Base-by-base conservation (phyloP, 2,797 vertebrate genomes). In the Lacerta agilis region DNA sequence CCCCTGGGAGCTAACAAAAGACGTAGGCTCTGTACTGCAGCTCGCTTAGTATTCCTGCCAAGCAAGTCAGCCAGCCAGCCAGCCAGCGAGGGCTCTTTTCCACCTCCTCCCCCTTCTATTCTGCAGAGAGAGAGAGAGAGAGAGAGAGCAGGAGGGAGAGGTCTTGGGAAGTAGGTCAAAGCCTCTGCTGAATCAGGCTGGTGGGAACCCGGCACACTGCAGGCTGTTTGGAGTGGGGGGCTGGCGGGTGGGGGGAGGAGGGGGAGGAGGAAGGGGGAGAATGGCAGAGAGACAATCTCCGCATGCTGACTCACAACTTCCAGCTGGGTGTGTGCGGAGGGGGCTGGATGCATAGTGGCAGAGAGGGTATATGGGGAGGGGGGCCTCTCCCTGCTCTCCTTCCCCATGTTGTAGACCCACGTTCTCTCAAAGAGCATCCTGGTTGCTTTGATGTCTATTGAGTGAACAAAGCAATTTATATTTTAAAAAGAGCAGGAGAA, bases 141-240 rank as follows among this genome's bases (percentile, higher is more conserved):
- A 69, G 33, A 33, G 13, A 83, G 18, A 0, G 13, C 13, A 45
- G 67, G 55, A 66, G 67, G 83, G 55, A 81, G 83, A 80, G 33
- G 83, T 85, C 87, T 85, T 15, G 25, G 55, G 83, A 87, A 90
- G 89, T 66, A 83, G 80, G 89, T 86, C 81, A 90, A 43, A 83
- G n/a, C 69, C 82, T 64, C 66, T 71, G 71, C 61, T 69, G 85
- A 90, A 79, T 79, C 81, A 83, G 66, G 27, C 80, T 83, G 85
- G 82, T 58, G 81, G 76, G 85, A 83, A 73, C 41, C 61, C 81
- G 17, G 66, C 18, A 2, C 66, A 83, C 49, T 83, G 82, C 75
- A 76, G 55, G 89, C 58, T 61, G 49, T 15, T 73, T 13, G 11
- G 38, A 55, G 73, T 3, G 43, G 27, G 43, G 23, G 49, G 58